phyloP scores from a whole-genome alignment of 2,888 invertebrate species.

The Melieria omissa region DNA sequence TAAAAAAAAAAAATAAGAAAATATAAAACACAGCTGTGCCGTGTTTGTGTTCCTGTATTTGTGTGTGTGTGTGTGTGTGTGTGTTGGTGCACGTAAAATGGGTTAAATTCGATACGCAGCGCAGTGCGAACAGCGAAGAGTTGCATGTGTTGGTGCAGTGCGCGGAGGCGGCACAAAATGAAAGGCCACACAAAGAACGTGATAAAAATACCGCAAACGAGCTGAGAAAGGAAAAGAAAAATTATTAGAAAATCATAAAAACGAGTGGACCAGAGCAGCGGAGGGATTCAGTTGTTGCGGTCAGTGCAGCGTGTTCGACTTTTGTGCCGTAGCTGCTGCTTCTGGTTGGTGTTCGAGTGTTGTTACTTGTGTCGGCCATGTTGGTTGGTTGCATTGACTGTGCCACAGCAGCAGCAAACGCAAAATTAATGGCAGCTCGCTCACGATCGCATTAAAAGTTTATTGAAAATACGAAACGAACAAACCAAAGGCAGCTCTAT shows the following conservation, averaged over 20 bases:
- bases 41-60: too few relatives aligned
- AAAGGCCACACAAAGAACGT: constrained; percentile 6
- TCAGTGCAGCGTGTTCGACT: too few relatives aligned
- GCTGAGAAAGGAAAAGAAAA: background rate
- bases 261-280: background rate
- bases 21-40: too few relatives aligned
- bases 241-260: constrained; percentile 8
- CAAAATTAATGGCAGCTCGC: background rate
- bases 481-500: too few relatives aligned
- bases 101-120: constrained; percentile 9
- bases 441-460: constrained; percentile 25
- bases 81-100: background rate
- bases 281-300: too few relatives aligned
- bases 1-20: too few relatives aligned
- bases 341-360: too few relatives aligned
- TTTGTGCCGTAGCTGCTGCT: background rate
- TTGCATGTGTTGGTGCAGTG: background rate
- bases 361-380: too few relatives aligned
- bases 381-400: too few relatives aligned
- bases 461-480: constrained; percentile 15
- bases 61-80: too few relatives aligned
- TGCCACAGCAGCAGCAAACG: too few relatives aligned
- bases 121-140: background rate
- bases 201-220: constrained; percentile 9
- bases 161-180: background rate